phyloP scores from a whole-genome alignment of 2,888 invertebrate species.

The Lasiommata megera region DNA sequence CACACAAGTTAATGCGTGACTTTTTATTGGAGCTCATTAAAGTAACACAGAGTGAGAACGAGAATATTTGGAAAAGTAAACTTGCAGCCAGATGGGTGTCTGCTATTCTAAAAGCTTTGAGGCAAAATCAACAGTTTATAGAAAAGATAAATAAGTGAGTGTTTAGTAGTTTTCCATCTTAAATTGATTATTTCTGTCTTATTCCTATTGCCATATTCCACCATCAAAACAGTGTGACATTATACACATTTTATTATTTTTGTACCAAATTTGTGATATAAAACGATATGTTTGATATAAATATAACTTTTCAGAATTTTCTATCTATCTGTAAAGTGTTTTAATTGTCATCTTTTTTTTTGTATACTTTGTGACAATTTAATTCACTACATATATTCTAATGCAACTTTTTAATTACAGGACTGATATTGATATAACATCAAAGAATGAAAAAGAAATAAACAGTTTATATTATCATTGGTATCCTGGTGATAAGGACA shows the following conservation, averaged over 20 bases:
- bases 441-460: constrained; percentile 54
- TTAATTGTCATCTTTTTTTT: too few relatives aligned
- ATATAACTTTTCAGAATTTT: too few relatives aligned
- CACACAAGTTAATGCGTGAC: constrained; percentile 69
- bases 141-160: constrained; percentile 53
- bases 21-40: constrained; percentile 70
- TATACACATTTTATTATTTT: too few relatives aligned
- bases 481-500: constrained; percentile 60
- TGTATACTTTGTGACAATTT: too few relatives aligned
- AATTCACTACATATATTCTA: constrained; percentile 8
- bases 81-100: constrained; percentile 79
- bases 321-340: too few relatives aligned
- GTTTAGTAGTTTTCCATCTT: background rate
- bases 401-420: constrained; percentile 44
- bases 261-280: too few relatives aligned
- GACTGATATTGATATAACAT: constrained; percentile 35
- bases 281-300: too few relatives aligned
- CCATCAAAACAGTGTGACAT: too few relatives aligned
- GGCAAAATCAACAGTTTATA: constrained; percentile 59
- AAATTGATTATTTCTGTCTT: too few relatives aligned
- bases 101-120: constrained; percentile 66
- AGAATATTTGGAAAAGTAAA: constrained; percentile 47
- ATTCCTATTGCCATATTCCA: too few relatives aligned
- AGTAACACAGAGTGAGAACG: constrained; percentile 54
- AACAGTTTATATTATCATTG: constrained; percentile 59